A percentile compares a stretch with the other conserved stretches of the same genome.
These are phyloP conservation scores for Pelusios castaneus DNA, from an alignment of 2,113 vertebrate genomes.

Conservation along the genomic window DNA sequence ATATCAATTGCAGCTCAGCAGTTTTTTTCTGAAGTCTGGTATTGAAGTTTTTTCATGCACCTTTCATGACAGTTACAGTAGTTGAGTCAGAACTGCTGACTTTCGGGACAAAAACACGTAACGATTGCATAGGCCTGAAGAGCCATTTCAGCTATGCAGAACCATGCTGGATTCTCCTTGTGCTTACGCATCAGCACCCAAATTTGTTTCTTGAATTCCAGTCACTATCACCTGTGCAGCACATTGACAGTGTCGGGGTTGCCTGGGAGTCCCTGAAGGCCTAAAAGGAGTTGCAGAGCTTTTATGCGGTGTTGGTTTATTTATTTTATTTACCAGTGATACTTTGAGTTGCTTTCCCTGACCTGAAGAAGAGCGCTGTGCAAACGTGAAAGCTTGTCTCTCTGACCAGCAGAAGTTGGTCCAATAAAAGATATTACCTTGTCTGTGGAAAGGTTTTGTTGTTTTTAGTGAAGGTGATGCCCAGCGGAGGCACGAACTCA, in stretches of 20 bases:
- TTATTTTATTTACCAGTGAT: not conserved
- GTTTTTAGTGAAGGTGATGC: not conserved
- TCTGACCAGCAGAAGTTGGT: not conserved
- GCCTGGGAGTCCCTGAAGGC: not conserved
- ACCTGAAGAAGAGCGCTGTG: not conserved
- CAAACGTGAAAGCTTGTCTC: not conserved
- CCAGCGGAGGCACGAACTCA: not conserved
- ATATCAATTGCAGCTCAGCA: no score
- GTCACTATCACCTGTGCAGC: rapidly evolving
- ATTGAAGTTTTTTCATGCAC: no score
- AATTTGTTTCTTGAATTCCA: not conserved
- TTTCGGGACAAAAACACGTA: rapidly evolving
- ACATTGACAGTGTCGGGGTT: not conserved
- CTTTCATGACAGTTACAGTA: no score
- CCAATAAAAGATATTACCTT: not conserved
- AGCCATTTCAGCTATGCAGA: rapidly evolving
- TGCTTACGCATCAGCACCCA: rapidly evolving
- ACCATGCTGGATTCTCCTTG: not conserved
- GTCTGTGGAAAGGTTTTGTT: not conserved
- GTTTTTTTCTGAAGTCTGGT: no score
- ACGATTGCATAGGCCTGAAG: not conserved
- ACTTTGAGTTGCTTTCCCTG: not conserved
- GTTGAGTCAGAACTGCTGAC: not conserved
- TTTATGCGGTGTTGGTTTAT: not conserved
- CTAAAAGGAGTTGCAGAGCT: not conserved